Base-by-base conservation (phyloP, 2,113 vertebrate species). In the Cyanoramphus novaezelandiae region DNA sequence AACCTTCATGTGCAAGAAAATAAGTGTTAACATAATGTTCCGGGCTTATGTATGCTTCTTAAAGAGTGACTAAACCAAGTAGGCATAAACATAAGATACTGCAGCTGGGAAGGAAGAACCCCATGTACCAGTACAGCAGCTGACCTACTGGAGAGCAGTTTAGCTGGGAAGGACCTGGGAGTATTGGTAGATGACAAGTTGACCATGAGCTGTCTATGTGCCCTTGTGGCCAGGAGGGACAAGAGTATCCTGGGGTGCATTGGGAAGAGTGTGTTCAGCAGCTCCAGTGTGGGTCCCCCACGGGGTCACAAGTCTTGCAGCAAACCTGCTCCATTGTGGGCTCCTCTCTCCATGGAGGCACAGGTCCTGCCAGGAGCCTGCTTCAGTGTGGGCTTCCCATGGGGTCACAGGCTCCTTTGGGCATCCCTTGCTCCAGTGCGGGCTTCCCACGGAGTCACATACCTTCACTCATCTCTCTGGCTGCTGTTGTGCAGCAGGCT, bases 371-470 rank as follows among this genome's bases (percentile, higher is more conserved):
- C 50, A 74, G 59, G 33, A 46, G 6, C 28, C 63, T 60, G 13
- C 29, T 86, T 7, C n/a, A 59, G 13, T 8, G 7, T 8, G 13
- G 24, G 29, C 60, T 74, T 33, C 55, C 19, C 8, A 57, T 21
- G 31, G 62, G 18, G 49, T 64, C 37, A 82, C 31, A 75, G 0
- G 17, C 17, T 49, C 47, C 27, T 81, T 37, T 11, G 37, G 83
- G 13, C 8, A 29, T 15, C 23, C 23, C 24, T 37, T 87, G 28
- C 57, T 31, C 33, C 13, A 3, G 11, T 3, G 4, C 23, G 17
- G 35, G 24, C 4, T 62, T 7, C 37, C 2, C 29, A 8, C 0
- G 1, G 49, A 31, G 18, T 60, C 39, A 37, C 25, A 16, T 29
- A 3, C 10, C 39, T 35, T 39, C 18, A 37, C n/a, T 70, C 18